Conservation (phyloP, 2,888 invertebrate species). For the Gastracanthus pulcherrimus region DNA sequence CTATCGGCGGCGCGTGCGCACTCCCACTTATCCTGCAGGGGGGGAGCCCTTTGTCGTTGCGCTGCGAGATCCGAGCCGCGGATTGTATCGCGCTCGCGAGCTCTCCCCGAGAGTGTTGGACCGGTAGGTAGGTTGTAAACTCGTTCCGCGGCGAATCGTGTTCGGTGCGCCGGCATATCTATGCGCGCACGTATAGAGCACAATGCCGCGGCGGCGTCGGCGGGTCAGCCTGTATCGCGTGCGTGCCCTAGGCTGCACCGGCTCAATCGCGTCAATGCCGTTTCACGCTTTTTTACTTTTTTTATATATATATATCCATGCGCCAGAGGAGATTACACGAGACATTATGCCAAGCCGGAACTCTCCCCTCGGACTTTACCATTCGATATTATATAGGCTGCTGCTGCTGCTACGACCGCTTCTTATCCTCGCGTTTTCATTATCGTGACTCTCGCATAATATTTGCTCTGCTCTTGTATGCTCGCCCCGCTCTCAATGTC, state of each 20-base stretch:
- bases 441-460: constrained; percentile 25
- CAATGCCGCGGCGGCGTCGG: neutral
- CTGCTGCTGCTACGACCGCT: neutral
- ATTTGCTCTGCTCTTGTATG: neutral
- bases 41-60: constrained; percentile 56
- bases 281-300: neutral
- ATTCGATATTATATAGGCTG: no score
- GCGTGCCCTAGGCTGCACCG: constrained; percentile 61
- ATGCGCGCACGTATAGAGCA: constrained; percentile 33
- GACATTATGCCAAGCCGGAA: no score
- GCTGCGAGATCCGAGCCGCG: constrained; percentile 60
- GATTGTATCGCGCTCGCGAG: constrained; percentile 18
- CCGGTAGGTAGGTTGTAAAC: constrained; percentile 60
- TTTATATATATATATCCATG: no score
- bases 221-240: constrained; percentile 58
- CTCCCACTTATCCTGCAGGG: constrained; percentile 12
- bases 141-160: constrained; percentile 59
- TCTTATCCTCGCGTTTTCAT: constrained; percentile 19
- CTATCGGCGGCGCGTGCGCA: neutral
- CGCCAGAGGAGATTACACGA: no score
- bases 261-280: neutral
- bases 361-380: no score
- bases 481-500: no score
- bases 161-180: neutral
- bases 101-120: neutral